Evolutionary conservation across 2,888 invertebrate genomes (phyloP), one percentile per base, ranked within the genome.

Genomic region (Icerya purchasi): DNA sequence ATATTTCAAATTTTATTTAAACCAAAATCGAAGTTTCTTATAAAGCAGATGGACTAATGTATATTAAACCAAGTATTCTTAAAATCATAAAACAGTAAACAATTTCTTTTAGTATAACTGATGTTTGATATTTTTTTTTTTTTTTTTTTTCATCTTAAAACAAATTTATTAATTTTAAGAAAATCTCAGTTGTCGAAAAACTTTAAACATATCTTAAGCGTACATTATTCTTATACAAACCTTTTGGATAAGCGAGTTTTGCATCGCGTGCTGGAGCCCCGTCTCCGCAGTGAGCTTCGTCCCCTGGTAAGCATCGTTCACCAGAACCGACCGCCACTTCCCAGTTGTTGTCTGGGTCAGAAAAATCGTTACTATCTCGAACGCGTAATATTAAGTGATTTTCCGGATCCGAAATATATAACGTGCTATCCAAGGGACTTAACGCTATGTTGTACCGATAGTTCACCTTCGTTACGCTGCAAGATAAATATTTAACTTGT

Each of bases 371-470:
- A 1, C 83, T 83, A 68, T 86, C 84, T 53, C 86, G 79, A 1
- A 91, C 89, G 64, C 84, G 81, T 62, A 92, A 85, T 65, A 94
- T 92, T 72, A 92, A 92, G 71, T 92, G 91, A 0, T 89, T 88
- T 71, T 93, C 92, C 0, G 94, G 93, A 71, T 96, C 92, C 1
- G 96, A 93, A 67, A 97, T 89, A 75, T 92, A 96, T 10, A 97
- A 77, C 1, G 84, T 84, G 23, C 92, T 92, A 70, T 94, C 93
- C 18, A 93, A 76, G 0, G 97, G 96, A 67, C 92, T 92, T 53
- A 96, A 75, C 0, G 94, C 91, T 80, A 98, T 87, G 75, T 94
- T 93, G 72, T 96, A 97, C 60, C 93, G 85, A 72, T 96, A 94
- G 0, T 92, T 91, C 0, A 94, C 92, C 67, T 91, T 79, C 1